Base-by-base conservation (phyloP, 1,140 invertebrate species). In the Caenorhabditis latens region DNA sequence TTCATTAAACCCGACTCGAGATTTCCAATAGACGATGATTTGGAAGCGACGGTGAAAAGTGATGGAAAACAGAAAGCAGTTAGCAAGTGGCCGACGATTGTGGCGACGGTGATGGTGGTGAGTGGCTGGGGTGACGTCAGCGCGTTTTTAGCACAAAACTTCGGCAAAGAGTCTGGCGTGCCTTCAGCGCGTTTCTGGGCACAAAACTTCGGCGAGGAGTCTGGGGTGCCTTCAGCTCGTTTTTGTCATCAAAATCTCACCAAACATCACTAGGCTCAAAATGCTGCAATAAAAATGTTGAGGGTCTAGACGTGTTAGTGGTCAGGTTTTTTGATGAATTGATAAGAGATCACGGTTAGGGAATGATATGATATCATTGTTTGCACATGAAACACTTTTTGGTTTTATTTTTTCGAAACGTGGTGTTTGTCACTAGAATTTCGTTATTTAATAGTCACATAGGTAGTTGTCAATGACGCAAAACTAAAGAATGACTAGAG, bases 31-130 rank as follows among this genome's bases (percentile, higher is more conserved):
- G 71, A 79, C 40, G 71, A 79, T 32, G 71, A 79, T 50, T 4
- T 50, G n/a, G 43, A 48, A 13, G 14, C 42, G n/a, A n/a, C n/a
- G 11, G 50, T 2, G 42, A 71, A 79, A 79, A 50, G 14, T n/a
- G 71, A 79, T 53, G 71, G 71, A 24, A 79, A 50, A 50, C 46
- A 50, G 71, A 48, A n/a, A 14, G 71, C 16, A 50, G 71, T 50
- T 48, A 48, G 71, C 32, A 79, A 79, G n/a, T 79, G 71, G 71
- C 71, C 71, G 5, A 79, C 71, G 71, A 48, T 79, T 50, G 32
- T 50, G 43, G 71, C 71, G 5, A 50, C 71, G 4, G 43, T 24
- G 7, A 50, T 79, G 46, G 71, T 79, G 43, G 71, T 79, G 24
- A 48, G 71, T n/a, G 7, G 14, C 13, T 16, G 57, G 32, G 32